These are phyloP conservation scores for Zaprionus vittiger DNA, from an alignment of 1,140 invertebrate genomes.

Conservation along the genomic window DNA sequence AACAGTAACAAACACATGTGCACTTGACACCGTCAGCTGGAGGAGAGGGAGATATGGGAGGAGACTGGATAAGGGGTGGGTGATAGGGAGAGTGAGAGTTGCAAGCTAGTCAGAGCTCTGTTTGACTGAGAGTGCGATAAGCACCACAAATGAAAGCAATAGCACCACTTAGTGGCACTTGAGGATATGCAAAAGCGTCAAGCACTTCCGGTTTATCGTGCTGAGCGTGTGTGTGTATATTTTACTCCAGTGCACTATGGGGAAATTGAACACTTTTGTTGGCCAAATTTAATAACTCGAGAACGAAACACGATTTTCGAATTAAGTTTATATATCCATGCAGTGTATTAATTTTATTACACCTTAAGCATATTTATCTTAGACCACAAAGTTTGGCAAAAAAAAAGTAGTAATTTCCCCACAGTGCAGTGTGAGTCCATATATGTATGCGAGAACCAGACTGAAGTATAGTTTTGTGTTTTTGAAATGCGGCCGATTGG, in stretches of 20 bases:
- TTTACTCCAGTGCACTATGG: neutral
- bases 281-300: too few relatives aligned
- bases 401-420: neutral
- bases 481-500: conserved; percentile 38
- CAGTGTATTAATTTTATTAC: too few relatives aligned
- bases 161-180: conserved; percentile 78
- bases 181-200: conserved; percentile 76
- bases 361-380: too few relatives aligned
- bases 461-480: conserved; percentile 15
- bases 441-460: neutral
- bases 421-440: neutral
- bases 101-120: conserved; percentile 21
- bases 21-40: conserved; percentile 56
- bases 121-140: conserved; percentile 62
- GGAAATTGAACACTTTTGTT: neutral
- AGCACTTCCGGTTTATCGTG: conserved; percentile 71
- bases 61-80: conserved; percentile 16
- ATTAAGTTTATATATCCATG: too few relatives aligned
- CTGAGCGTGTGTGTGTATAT: conserved; percentile 10
- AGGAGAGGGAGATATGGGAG: neutral
- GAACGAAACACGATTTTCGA: too few relatives aligned
- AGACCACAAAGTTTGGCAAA: too few relatives aligned
- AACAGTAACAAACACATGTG: conserved; percentile 58
- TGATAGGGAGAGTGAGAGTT: conserved; percentile 11
- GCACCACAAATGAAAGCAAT: conserved; percentile 71